phyloP scores from a whole-genome alignment of 2,113 vertebrate species.

The Rattus norvegicus region DNA sequence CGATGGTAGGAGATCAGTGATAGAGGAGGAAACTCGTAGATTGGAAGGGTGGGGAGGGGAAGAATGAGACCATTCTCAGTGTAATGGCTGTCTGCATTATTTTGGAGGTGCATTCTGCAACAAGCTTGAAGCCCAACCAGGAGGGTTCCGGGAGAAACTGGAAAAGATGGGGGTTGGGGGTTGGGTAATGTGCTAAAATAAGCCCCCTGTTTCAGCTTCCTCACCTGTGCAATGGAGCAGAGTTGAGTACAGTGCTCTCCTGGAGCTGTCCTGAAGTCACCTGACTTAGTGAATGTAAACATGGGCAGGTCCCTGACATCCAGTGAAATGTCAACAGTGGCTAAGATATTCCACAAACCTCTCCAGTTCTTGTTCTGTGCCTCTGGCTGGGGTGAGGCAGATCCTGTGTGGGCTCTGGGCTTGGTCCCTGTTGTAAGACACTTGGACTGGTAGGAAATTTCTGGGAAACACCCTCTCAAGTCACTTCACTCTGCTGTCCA shows the following conservation, averaged over 20 bases:
- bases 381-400: not conserved
- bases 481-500: not conserved
- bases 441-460: rapidly evolving
- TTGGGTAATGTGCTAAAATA: not conserved
- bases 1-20: not conserved
- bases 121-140: not conserved
- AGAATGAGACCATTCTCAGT: not conserved
- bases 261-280: not conserved
- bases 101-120: not conserved
- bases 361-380: not conserved
- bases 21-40: not conserved
- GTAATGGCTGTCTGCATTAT: not conserved
- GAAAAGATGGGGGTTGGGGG: not conserved
- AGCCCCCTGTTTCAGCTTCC: not conserved
- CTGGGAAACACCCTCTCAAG: not conserved
- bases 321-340: not conserved
- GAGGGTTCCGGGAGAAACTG: not conserved
- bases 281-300: not conserved
- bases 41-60: not conserved
- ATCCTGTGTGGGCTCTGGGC: not conserved
- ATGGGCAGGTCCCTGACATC: not conserved
- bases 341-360: not conserved
- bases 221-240: not conserved
- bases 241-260: not conserved
- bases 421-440: not conserved